Conservation (phyloP, 2,113 vertebrate species). For the Pipa parva region DNA sequence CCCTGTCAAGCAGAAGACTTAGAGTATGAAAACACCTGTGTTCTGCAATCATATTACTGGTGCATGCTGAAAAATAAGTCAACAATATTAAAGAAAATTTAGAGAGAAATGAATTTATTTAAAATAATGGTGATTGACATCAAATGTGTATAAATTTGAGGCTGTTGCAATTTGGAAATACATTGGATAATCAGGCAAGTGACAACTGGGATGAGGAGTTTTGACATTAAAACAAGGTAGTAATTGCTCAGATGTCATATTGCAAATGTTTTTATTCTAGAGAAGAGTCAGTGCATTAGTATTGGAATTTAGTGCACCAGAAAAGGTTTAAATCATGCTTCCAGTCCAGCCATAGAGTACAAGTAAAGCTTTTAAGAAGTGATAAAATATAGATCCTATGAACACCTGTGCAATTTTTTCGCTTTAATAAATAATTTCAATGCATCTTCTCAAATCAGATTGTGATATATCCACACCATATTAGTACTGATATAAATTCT, state of each 20-base stretch:
- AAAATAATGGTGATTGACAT: background rate
- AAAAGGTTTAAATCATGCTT: conserved; percentile 6
- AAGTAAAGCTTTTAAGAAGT: conserved; percentile 30
- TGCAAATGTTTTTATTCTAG: background rate
- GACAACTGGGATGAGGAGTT: conserved; percentile 19
- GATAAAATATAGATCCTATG: conserved; percentile 16
- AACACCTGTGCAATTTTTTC: conserved; percentile 3
- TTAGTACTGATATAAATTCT: conserved; percentile 15
- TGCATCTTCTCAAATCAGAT: conserved; percentile 38
- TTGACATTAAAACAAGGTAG: conserved; percentile 20
- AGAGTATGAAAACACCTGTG: conserved; percentile 29
- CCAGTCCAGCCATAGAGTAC: conserved; percentile 2
- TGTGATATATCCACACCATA: conserved; percentile 17
- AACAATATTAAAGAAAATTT: background rate
- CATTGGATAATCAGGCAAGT: conserved; percentile 19
- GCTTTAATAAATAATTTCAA: conserved; percentile 36
- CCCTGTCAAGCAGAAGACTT: conserved; percentile 9
- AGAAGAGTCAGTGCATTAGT: background rate
- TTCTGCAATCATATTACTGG: conserved; percentile 2
- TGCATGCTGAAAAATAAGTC: background rate
- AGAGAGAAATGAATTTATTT: conserved; percentile 34
- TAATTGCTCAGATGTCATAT: background rate
- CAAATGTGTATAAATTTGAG: conserved; percentile 12
- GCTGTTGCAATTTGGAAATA: background rate
- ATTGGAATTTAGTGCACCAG: background rate